Conservation (phyloP, 1,140 invertebrate genomes). For the Planococcus citri region DNA sequence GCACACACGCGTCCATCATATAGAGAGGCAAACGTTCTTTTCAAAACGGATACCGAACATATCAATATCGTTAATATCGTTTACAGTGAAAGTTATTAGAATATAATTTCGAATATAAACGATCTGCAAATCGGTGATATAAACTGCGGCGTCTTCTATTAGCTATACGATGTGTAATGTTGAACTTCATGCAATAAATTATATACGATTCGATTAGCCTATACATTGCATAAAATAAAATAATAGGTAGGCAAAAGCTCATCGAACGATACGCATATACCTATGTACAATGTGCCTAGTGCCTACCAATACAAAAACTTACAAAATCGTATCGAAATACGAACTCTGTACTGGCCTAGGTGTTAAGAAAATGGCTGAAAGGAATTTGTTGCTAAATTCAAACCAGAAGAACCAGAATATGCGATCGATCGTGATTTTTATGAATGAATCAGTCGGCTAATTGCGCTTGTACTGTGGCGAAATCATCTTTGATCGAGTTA, state of each 20-base stretch:
- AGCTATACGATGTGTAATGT: no score
- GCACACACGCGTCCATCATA: no score
- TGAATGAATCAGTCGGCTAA: constrained; percentile 6
- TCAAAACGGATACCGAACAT: background rate
- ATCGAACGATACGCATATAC: no score
- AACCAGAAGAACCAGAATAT: background rate
- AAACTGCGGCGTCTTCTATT: background rate
- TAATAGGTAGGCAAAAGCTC: no score
- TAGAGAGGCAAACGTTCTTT: no score
- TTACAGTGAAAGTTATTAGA: constrained; percentile 3
- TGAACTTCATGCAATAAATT: no score
- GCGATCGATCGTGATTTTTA: background rate
- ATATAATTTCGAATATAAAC: background rate
- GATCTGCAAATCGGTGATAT: background rate
- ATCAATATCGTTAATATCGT: background rate
- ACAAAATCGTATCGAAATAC: background rate
- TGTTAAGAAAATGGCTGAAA: background rate
- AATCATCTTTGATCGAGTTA: background rate
- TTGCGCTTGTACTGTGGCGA: background rate
- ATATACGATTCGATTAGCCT: no score
- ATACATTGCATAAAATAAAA: no score
- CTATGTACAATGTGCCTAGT: no score
- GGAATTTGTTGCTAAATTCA: constrained; percentile 2
- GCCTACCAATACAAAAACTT: background rate
- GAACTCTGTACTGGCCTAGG: background rate